Conservation (phyloP, 2,888 invertebrate species). For the Rotaria sp. region DNA sequence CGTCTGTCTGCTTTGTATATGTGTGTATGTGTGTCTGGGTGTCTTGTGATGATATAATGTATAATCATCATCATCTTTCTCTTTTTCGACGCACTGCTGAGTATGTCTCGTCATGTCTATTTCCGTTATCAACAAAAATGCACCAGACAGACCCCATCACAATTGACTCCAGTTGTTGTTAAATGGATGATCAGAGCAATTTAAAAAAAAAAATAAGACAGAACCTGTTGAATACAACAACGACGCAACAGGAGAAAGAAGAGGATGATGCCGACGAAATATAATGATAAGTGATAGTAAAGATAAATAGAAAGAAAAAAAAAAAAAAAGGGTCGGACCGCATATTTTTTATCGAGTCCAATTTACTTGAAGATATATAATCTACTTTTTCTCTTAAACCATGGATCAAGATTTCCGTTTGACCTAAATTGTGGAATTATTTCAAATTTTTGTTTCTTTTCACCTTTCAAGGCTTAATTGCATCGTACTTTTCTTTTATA, state of each 20-base stretch:
- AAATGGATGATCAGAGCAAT: not conserved
- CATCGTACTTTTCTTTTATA: no score
- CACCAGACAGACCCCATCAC: not conserved
- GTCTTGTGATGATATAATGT: constrained; percentile 20
- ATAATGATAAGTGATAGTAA: not conserved
- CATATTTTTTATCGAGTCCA: no score
- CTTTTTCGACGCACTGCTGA: not conserved
- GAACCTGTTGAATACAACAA: not conserved
- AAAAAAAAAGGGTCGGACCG: not conserved
- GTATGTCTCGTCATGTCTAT: constrained; percentile 18
- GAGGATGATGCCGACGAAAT: not conserved
- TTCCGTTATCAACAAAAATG: not conserved
- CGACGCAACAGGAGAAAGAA: not conserved
- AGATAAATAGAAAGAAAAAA: not conserved
- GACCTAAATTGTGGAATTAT: no score
- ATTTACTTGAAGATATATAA: no score
- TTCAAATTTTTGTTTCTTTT: no score
- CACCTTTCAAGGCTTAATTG: no score
- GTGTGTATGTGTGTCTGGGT: not conserved
- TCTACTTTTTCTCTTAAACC: no score
- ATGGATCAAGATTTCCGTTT: no score
- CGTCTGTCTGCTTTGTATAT: not conserved
- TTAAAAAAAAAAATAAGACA: not conserved
- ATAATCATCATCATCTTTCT: not conserved
- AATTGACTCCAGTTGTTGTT: not conserved